Evolutionary conservation across 2,888 invertebrate genomes (phyloP).

Genomic region (Carabus problematicus): DNA sequence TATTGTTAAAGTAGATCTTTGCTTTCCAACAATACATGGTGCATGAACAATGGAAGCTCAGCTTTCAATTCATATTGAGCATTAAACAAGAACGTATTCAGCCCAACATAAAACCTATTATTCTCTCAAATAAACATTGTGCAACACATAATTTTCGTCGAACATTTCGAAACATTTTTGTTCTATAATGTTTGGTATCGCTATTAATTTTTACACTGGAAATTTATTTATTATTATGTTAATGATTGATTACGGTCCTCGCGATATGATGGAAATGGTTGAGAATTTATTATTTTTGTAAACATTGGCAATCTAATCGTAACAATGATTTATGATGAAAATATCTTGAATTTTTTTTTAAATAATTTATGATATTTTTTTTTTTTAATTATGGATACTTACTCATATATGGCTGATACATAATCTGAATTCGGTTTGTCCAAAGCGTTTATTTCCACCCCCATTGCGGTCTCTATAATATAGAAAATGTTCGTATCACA

Average conservation of each 20-base stretch:
- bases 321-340: no score
- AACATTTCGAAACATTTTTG: not conserved
- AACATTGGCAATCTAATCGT: no score
- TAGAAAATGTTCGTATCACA: constrained; percentile 33
- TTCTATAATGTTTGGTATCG: no score
- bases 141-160: not conserved
- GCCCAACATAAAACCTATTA: not conserved
- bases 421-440: constrained; percentile 57
- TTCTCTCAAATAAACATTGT: not conserved
- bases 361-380: no score
- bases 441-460: constrained; percentile 59
- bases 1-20: constrained; percentile 29
- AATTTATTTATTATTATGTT: no score
- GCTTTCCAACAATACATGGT: constrained; percentile 24
- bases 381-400: constrained; percentile 43
- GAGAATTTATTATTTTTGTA: no score
- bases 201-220: no score
- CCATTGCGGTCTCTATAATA: constrained; percentile 66
- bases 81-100: constrained; percentile 1
- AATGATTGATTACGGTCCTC: no score
- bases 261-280: no score
- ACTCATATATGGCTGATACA: constrained; percentile 59
- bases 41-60: constrained; percentile 14
- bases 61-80: constrained; percentile 31
- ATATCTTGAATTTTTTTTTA: no score